Evolutionary conservation across 2,113 vertebrate species (phyloP).

Genomic region (Naja naja): DNA sequence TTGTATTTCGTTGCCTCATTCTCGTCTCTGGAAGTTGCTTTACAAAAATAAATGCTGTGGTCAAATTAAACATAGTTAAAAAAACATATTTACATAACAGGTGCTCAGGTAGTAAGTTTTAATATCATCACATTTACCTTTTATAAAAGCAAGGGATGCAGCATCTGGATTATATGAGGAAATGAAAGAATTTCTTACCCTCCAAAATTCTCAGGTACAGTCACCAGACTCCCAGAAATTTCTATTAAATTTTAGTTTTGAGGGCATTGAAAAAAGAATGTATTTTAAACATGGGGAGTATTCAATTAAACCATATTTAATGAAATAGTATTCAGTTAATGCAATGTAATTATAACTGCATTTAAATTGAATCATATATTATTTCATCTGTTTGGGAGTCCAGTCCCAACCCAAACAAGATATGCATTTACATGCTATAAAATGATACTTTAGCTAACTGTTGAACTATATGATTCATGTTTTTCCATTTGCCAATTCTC

Average conservation of each 20-base stretch:
- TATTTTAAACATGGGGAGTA: neutral
- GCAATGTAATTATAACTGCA: neutral
- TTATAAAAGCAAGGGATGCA: neutral
- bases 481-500: neutral
- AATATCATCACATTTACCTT: neutral
- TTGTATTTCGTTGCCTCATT: conserved; percentile 53
- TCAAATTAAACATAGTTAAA: neutral
- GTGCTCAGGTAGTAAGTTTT: neutral
- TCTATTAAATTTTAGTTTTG: neutral
- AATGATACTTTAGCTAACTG: neutral
- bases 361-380: neutral
- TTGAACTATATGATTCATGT: neutral
- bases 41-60: neutral
- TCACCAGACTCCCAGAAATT: neutral
- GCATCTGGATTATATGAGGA: neutral
- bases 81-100: neutral
- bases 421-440: neutral
- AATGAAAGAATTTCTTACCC: neutral
- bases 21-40: neutral
- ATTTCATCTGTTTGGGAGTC: neutral
- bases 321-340: neutral
- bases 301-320: neutral
- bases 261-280: neutral
- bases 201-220: neutral
- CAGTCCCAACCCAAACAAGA: neutral